A percentile compares a stretch with the other conserved stretches of the same genome.
Evolutionary conservation across 2,888 invertebrate species (phyloP).

Genomic region (Parasteatoda lunata): DNA sequence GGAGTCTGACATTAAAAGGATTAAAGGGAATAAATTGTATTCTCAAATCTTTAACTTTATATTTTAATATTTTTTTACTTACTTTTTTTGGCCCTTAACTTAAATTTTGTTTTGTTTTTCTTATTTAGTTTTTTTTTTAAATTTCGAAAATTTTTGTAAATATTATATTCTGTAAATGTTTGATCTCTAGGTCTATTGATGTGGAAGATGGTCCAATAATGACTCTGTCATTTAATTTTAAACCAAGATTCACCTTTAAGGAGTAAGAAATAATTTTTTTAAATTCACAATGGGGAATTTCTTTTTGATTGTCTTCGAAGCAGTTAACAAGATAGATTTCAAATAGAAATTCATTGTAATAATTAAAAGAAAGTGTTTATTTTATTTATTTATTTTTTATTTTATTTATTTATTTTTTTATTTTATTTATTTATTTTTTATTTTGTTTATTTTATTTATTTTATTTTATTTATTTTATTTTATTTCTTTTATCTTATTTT

Average conservation of each 20-base stretch:
- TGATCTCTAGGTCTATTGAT: conserved; percentile 43
- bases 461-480: neutral
- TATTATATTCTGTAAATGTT: neutral
- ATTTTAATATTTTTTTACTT: too few relatives aligned
- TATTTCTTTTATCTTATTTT: neutral
- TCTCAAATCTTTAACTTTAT: too few relatives aligned
- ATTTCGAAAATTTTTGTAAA: too few relatives aligned
- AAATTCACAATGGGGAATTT: neutral
- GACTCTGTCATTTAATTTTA: conserved; percentile 34
- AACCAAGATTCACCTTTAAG: conserved; percentile 33
- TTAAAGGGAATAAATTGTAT: too few relatives aligned
- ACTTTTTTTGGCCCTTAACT: too few relatives aligned
- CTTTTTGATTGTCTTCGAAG: neutral
- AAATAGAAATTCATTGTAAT: too few relatives aligned
- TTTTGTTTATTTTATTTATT: neutral
- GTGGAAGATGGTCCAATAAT: conserved; percentile 15
- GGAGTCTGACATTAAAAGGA: too few relatives aligned
- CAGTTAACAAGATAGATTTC: neutral
- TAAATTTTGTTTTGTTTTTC: too few relatives aligned
- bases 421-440: neutral
- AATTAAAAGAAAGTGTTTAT: neutral
- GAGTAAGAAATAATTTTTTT: conserved; percentile 14
- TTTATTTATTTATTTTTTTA: neutral
- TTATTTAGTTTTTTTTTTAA: too few relatives aligned
- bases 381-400: neutral